Evolutionary conservation across 2,888 invertebrate species (phyloP), one percentile per base, ranked within the genome.

Genomic region (Drosophila nr. medialis): DNA sequence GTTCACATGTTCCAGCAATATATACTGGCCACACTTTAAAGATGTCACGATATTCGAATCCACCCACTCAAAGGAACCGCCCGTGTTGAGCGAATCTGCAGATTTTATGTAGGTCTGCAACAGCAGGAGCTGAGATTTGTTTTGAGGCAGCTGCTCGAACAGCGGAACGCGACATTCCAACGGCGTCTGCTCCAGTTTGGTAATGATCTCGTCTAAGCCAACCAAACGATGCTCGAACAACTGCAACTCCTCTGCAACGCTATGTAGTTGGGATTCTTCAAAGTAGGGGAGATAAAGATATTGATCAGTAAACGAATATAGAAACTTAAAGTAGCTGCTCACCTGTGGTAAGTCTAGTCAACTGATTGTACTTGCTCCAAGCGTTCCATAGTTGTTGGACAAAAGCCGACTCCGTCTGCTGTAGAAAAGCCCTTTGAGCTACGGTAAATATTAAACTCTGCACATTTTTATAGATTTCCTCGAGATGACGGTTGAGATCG

Each of bases 21-120:
- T 93, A 96, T 98, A 98, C 38, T 96, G 95, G 0, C 98, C 98
- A 89, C 96, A 95, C 85, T 95, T 95, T 77, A 98, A 93, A 66
- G 97, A 96, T 94, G 97, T 97, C 0, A 98, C 96, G 60, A 98
- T 94, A 78, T 97, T 93, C 18, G 98, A 98, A 93, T 98, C 97
- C 21, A 98, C 95, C 97, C 98, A 98, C 93, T 98, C 98, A 91
- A 98, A 98, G 92, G 96, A 96, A 7, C 98, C 98, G n/a, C 97
- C 97, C 0, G 96, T 95, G 83, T 96, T 96, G 4, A 96, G 93
- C 11, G 95, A 95, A 38, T 94, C 94, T 6, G 95, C 94, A 51
- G 94, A 93, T 51, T 85, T 85, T 0, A 92, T 81, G 49, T 92
- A 83, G 0, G 79, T 78, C 64, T 86, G 86, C 0, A 92, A 80